Evolutionary conservation across 2,888 invertebrate species (phyloP), one percentile per base, ranked within the genome.

Genomic region (Gnatocerus cornutus): DNA sequence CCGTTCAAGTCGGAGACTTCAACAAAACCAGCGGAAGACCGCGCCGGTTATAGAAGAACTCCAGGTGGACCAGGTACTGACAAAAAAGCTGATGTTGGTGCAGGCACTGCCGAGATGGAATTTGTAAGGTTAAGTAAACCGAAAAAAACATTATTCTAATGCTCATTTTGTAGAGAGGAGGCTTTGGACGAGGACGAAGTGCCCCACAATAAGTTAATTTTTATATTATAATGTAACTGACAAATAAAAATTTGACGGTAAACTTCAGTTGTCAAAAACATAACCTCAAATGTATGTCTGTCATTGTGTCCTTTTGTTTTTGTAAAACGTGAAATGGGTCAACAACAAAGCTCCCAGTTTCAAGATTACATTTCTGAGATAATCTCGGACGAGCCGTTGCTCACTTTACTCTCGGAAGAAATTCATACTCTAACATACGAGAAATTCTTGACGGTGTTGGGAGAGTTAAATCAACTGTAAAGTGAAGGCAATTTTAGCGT

Each of bases 61-160:
- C 90, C 91, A 10, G 92, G 93, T 37, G 82, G 81, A 50, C 85
- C 88, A 5, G 85, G 90, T 52, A 87, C 91, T 69, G 98, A 99
- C 85, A 99, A 99, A 87, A 97, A 97, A 86, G 94, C 95, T 72
- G 99, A 99, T 86, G 98, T 97, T 80, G 99, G 98, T 75, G 95
- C 97, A 80, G 99, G 98, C 74, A 92, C 95, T 69, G 94, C 92
- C 75, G 93, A 93, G 85, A 90, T 98, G 82, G 97, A 98, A 90
- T 98, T 97, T 87, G 74, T 74, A 68, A 70, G 73, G 74, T 48
- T 4, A 1, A n/a, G 7, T n/a, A 33, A n/a, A n/a, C n/a, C n/a
- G n/a, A n/a, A 3, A 37, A 16, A 12, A 43, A 12, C 27, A 27
- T 58, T 21, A 9, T 9, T 30, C 14, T 16, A 21, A 21, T 39